These are phyloP conservation scores for Ovibos moschatus DNA, from an alignment of 2,113 vertebrate genomes.

Conservation along the genomic window DNA sequence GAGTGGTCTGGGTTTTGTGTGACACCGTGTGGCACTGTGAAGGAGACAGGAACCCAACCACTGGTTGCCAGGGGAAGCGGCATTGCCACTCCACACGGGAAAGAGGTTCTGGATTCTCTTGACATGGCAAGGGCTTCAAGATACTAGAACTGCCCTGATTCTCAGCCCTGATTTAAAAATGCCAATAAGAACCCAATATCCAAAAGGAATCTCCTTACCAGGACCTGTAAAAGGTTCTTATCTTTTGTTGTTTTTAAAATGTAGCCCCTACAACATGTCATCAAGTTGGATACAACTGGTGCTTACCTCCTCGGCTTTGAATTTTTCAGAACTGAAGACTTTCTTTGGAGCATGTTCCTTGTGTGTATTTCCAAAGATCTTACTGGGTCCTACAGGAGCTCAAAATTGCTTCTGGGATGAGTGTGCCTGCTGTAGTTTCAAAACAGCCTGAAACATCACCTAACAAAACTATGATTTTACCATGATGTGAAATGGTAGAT, in stretches of 20 bases:
- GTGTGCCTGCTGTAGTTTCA: background rate
- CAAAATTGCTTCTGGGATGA: background rate
- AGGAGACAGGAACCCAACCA: background rate
- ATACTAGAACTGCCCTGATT: background rate
- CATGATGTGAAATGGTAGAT: background rate
- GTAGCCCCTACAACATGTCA: background rate
- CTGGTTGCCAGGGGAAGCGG: background rate
- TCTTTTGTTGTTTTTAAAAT: background rate
- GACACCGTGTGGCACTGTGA: background rate
- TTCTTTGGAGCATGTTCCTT: background rate
- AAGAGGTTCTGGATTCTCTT: background rate
- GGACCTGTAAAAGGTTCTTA: background rate
- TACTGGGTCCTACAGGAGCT: background rate
- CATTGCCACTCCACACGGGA: accelerated
- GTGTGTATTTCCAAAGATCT: background rate
- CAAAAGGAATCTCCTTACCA: background rate
- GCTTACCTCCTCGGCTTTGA: background rate
- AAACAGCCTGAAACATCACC: background rate
- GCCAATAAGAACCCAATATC: background rate
- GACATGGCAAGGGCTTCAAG: background rate
- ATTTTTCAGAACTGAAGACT: background rate
- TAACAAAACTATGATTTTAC: background rate
- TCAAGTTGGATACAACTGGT: background rate
- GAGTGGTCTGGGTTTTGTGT: background rate
- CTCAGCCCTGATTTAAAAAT: background rate